Evolutionary conservation across 2,888 invertebrate genomes (phyloP).

Genomic region (Automeris io): DNA sequence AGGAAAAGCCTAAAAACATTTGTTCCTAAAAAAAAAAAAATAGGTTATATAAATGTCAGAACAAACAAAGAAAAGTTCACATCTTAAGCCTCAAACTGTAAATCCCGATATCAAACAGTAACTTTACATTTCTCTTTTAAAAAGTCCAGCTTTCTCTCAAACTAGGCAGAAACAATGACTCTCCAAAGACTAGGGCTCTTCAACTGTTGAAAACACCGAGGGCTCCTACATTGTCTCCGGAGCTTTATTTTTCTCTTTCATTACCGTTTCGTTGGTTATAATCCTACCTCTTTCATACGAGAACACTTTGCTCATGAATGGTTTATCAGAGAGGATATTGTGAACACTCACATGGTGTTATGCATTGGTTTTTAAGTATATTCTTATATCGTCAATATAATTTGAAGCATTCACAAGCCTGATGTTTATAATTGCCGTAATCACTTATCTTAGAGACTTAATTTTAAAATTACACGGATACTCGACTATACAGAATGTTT

Average conservation of each 20-base stretch:
- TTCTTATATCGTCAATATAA: too few species aligned
- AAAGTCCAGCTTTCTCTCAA: conserved; percentile 13
- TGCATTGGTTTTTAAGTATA: too few species aligned
- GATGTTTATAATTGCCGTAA: too few species aligned
- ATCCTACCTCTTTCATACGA: background rate
- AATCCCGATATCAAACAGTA: background rate
- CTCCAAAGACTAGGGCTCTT: conserved; percentile 11
- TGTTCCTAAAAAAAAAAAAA: too few species aligned
- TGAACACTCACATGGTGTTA: background rate
- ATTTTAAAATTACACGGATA: too few species aligned
- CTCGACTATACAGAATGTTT: too few species aligned
- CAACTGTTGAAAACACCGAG: conserved; percentile 11
- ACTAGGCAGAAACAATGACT: conserved; percentile 15
- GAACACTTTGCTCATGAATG: conserved; percentile 4
- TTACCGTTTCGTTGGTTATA: background rate
- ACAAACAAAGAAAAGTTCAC: too few species aligned
- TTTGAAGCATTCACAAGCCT: too few species aligned
- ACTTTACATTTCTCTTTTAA: conserved; percentile 1
- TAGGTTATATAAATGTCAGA: too few species aligned
- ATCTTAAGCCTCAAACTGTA: background rate
- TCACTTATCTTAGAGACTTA: too few species aligned
- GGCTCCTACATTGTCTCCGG: conserved; percentile 7
- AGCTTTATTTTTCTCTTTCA: conserved; percentile 1
- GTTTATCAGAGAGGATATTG: conserved; percentile 1
- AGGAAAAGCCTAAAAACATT: too few species aligned